Evolutionary conservation across 1,140 invertebrate genomes (phyloP), one percentile per base, ranked within the genome.

Genomic region (Augochlora pura): DNA sequence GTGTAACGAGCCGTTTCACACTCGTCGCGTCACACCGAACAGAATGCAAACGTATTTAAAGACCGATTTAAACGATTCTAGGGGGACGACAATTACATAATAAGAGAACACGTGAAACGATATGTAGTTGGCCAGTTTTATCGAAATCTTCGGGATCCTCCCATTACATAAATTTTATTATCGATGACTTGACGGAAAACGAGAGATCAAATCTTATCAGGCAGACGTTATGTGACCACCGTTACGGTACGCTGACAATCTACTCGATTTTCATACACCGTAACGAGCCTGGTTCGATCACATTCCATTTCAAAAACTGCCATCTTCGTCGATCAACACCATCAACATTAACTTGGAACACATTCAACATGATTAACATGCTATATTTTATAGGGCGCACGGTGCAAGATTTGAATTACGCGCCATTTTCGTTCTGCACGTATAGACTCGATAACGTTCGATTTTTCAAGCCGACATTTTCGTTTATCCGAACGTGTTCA

Each of bases 161-260:
- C 38, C 23, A 16, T 74, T 74, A 54, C 32, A 65, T 27, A 39
- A 42, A 57, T 57, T 27, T 74, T 74, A 39, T 42, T 65, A 59
- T 59, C 49, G 32, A 70, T 21, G 46, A 68, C 39, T 68, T 68
- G 66, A 18, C 23, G 49, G 18, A 59, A 59, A 54, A n/a, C 5
- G 18, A 7, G 27, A 57, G 68, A 70, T 70, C 52, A 27, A 70
- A 70, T 70, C 68, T 70, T 70, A 70, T 70, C 68, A 39, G 27
- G 21, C 12, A 59, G 25, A 12, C 27, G 23, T 70, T n/a, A 5
- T 23, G 68, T 8, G 46, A 49, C 10, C 21, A 42, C 10, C 21
- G 12, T 21, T 6, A n/a, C 18, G 32, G 6, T 0, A 46, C 42
- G 14, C 42, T 46, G 42, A 46, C 10, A 62, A 39, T 3, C 5